Conservation (phyloP, 2,113 vertebrate species). For the Garra rufa region DNA sequence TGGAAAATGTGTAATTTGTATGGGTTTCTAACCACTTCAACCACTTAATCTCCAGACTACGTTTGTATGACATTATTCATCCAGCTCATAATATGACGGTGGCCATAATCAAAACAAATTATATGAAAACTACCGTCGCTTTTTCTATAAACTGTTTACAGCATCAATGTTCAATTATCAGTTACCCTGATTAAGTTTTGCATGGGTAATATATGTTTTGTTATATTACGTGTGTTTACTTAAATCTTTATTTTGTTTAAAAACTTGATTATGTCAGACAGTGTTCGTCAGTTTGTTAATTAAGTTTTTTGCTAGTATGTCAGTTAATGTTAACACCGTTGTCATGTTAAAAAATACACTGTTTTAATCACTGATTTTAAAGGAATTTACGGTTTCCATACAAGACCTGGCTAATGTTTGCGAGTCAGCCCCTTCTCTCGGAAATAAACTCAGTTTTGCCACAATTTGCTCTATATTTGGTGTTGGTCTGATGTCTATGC, state of each 20-base stretch:
- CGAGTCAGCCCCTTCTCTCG: background rate
- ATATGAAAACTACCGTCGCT: too few relatives aligned
- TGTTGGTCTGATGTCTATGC: constrained; percentile 2
- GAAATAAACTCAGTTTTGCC: constrained; percentile 6
- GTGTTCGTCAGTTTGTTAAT: background rate
- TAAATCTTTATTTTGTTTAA: too few relatives aligned
- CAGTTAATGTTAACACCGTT: background rate
- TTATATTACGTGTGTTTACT: too few relatives aligned
- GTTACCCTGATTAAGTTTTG: too few relatives aligned
- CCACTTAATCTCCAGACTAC: background rate
- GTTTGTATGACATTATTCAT: background rate
- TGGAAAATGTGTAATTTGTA: too few relatives aligned
- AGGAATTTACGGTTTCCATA: background rate
- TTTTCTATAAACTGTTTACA: too few relatives aligned
- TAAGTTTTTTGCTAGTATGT: background rate
- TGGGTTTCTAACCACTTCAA: background rate
- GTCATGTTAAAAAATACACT: background rate
- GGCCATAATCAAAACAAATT: background rate
- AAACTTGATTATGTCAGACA: too few relatives aligned
- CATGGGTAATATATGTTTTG: too few relatives aligned
- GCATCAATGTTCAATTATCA: too few relatives aligned
- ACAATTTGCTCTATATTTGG: constrained; percentile 44
- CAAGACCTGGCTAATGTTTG: background rate
- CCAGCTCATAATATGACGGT: background rate
- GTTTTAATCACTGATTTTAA: background rate